Conservation (phyloP, 2,113 vertebrate species). For the Ceyx cyanopectus region DNA sequence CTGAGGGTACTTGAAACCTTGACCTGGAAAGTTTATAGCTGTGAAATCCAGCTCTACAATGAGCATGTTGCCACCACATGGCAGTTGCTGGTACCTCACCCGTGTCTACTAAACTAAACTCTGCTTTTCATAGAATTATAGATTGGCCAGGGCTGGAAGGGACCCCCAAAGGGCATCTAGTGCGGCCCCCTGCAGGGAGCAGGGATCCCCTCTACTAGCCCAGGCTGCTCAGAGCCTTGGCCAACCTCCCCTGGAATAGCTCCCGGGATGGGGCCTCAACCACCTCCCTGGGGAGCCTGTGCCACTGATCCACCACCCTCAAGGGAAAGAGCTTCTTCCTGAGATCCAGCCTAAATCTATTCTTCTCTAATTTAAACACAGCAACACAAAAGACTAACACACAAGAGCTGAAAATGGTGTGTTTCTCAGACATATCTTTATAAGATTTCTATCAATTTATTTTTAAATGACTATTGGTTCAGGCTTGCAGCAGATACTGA, state of each 20-base stretch:
- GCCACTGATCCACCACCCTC: too few relatives aligned
- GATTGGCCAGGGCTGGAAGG: too few relatives aligned
- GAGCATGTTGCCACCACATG: conserved; percentile 32
- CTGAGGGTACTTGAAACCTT: neutral
- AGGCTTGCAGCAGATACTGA: neutral
- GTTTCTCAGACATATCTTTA: neutral
- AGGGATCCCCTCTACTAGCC: too few relatives aligned
- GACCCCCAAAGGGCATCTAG: too few relatives aligned
- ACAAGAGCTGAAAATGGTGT: neutral
- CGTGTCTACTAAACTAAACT: accelerated
- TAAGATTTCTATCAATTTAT: neutral
- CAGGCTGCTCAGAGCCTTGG: too few relatives aligned
- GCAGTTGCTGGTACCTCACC: neutral
- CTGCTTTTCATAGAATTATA: neutral
- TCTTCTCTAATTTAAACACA: neutral
- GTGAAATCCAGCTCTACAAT: neutral
- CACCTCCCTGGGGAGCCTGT: too few relatives aligned
- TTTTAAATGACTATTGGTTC: neutral
- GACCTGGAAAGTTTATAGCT: neutral
- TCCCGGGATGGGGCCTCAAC: too few relatives aligned
- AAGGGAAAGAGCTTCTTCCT: too few relatives aligned
- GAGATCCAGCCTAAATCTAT: neutral
- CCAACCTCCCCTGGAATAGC: too few relatives aligned
- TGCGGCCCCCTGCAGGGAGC: too few relatives aligned
- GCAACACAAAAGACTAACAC: neutral